Percentiles rank a stretch among this genome's conserved stretches.
phyloP scores from a whole-genome alignment of 1,140 invertebrate species.

The Rhyacophila brunnea region DNA sequence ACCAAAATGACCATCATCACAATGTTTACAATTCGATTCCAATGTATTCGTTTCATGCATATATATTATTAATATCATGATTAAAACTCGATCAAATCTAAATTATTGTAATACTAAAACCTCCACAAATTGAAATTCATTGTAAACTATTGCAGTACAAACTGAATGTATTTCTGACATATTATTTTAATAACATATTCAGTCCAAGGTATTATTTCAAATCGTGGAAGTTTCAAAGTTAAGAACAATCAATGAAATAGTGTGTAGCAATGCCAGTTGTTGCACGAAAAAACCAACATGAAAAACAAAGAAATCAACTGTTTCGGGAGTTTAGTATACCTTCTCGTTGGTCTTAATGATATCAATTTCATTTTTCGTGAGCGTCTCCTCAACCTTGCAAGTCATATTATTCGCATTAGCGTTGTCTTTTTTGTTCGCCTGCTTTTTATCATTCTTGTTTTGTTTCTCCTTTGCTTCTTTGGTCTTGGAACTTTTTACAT shows the following conservation, averaged over 20 bases:
- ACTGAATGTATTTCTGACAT: no score
- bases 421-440: slow-evolving; percentile 25
- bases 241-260: slow-evolving; percentile 8
- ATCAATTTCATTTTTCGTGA: neutral
- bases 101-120: no score
- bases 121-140: no score
- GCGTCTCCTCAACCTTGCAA: slow-evolving; percentile 10
- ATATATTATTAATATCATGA: no score
- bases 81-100: no score
- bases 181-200: no score
- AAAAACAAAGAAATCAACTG: neutral
- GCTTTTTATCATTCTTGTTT: slow-evolving; percentile 24
- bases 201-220: no score
- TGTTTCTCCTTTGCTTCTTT: slow-evolving; percentile 23
- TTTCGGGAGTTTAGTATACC: neutral
- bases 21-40: no score
- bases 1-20: no score
- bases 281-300: slow-evolving; percentile 3
- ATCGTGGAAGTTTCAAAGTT: neutral
- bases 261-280: slow-evolving; percentile 8
- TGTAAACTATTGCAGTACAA: no score
- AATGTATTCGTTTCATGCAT: no score
- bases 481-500: slow-evolving; percentile 2
- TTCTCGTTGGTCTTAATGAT: neutral
- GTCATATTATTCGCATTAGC: slow-evolving; percentile 3